Evolutionary conservation across 2,797 vertebrate species (phyloP).

Genomic region (Lates japonicus): DNA sequence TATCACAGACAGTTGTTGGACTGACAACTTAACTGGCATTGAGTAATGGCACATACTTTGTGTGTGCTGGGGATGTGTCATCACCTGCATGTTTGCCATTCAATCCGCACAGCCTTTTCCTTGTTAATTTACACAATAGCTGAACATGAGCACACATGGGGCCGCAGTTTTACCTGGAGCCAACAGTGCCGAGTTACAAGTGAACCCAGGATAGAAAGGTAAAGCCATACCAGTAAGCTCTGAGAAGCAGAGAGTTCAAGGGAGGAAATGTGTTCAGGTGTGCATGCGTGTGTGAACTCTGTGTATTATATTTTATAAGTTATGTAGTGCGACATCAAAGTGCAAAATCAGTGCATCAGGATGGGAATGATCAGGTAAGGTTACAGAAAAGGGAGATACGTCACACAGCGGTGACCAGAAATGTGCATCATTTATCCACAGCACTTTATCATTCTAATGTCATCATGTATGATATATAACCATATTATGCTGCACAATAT

Average conservation of each 20-base stretch:
- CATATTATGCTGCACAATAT: conserved; percentile 54
- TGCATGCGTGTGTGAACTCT: conserved; percentile 32
- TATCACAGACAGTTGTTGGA: conserved; percentile 50
- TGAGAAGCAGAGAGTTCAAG: conserved; percentile 58
- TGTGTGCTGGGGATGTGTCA: conserved; percentile 81
- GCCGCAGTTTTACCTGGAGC: conserved; percentile 84
- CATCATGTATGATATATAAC: conserved; percentile 53
- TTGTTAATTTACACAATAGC: conserved; percentile 86
- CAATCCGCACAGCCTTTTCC: conserved; percentile 82
- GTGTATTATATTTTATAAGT: conserved; percentile 38
- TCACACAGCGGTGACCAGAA: conserved; percentile 62
- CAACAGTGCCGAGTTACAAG: conserved; percentile 84
- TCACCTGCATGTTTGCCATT: conserved; percentile 88
- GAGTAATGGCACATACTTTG: conserved; percentile 84
- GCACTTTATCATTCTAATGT: conserved; percentile 48
- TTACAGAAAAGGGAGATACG: conserved; percentile 36
- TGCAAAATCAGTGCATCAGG: conserved; percentile 39
- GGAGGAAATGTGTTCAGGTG: conserved; percentile 50
- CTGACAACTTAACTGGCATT: conserved; percentile 73
- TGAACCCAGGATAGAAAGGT: conserved; percentile 77
- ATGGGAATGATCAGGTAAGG: conserved; percentile 35
- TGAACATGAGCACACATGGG: conserved; percentile 83
- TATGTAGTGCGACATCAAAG: conserved; percentile 29
- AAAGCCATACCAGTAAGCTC: conserved; percentile 65
- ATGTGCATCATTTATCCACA: conserved; percentile 42